These are phyloP conservation scores for Miniopterus natalensis DNA, from an alignment of 2,113 vertebrate genomes.

Conservation along the genomic window DNA sequence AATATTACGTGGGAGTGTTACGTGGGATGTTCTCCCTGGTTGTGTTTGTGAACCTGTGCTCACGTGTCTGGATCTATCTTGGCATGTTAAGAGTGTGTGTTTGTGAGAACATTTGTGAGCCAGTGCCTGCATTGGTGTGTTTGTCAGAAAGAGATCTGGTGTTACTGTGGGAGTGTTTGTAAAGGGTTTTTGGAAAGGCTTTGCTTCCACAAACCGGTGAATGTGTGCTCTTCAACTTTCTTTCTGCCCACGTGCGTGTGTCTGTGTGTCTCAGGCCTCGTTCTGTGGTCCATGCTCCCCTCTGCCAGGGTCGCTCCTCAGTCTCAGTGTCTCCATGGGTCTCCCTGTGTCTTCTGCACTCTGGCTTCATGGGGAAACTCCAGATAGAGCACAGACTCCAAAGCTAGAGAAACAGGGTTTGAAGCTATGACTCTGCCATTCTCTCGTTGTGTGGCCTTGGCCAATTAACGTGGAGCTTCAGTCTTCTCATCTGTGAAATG, in stretches of 20 bases:
- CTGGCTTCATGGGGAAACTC: background rate
- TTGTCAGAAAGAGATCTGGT: background rate
- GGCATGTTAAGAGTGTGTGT: background rate
- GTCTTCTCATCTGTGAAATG: background rate
- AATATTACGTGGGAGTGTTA: background rate
- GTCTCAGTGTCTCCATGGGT: background rate
- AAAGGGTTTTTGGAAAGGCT: background rate
- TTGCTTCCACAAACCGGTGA: background rate
- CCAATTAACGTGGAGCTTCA: background rate
- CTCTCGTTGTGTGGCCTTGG: background rate
- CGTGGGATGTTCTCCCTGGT: background rate
- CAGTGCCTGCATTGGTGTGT: background rate
- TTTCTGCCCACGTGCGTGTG: background rate
- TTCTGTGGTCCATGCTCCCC: background rate
- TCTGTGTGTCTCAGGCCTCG: background rate
- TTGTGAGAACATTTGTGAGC: background rate
- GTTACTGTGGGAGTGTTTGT: background rate
- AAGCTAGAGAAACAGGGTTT: background rate
- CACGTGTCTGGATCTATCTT: background rate
- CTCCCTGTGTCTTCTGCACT: background rate
- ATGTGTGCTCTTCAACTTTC: background rate
- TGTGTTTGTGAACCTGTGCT: background rate
- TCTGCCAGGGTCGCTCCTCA: background rate
- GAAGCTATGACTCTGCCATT: background rate
- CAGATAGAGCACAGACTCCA: background rate